phyloP scores from a whole-genome alignment of 2,113 vertebrate genomes.

The Ginglymostoma cirratum region DNA sequence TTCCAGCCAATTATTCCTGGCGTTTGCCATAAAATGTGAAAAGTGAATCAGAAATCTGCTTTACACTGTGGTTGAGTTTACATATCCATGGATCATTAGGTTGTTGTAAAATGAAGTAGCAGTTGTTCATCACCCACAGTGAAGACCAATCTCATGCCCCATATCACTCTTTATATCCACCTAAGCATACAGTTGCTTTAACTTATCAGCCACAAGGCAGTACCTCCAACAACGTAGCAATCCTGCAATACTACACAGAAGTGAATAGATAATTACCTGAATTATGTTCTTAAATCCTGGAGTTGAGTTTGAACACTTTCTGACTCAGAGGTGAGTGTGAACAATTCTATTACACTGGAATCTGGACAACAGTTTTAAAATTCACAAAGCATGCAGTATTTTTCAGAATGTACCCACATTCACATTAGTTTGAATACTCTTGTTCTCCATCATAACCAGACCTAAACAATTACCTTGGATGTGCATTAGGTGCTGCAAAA shows the following conservation, averaged over 20 bases:
- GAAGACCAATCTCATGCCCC: not conserved
- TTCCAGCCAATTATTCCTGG: too few relatives aligned
- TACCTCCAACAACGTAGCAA: not conserved
- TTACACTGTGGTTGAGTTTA: not conserved
- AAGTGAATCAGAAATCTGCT: not conserved
- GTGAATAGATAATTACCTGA: not conserved
- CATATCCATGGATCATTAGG: not conserved
- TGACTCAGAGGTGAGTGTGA: not conserved
- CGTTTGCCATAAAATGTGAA: not conserved
- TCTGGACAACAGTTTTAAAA: not conserved
- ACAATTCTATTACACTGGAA: not conserved
- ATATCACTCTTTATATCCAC: not conserved
- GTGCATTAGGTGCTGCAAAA: slow-evolving; percentile 59
- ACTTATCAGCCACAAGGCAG: not conserved
- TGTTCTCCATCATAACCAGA: not conserved
- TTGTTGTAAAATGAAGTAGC: too few relatives aligned
- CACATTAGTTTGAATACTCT: not conserved
- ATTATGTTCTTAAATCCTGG: not conserved
- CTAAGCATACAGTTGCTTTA: not conserved
- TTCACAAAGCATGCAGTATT: not conserved
- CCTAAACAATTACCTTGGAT: not conserved
- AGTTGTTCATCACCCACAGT: too few relatives aligned
- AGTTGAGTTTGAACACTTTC: not conserved
- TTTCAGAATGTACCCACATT: not conserved
- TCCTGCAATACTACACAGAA: not conserved